Evolutionary conservation across 2,113 vertebrate species (phyloP).

Genomic region (Carollia perspicillata): DNA sequence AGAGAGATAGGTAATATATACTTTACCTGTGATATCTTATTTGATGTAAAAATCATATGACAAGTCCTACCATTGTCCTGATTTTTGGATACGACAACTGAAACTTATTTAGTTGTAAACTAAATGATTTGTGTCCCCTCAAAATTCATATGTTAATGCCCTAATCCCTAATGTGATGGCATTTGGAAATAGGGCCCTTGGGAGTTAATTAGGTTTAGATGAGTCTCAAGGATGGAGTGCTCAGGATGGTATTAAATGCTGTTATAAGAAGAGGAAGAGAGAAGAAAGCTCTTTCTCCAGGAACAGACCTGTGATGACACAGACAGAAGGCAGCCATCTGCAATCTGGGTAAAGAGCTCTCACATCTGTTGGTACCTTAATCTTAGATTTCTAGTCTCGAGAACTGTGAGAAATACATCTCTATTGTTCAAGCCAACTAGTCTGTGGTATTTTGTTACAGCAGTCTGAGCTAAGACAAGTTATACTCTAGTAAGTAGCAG

Average conservation of each 20-base stretch:
- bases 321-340: not conserved
- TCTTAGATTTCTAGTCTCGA: too few relatives aligned
- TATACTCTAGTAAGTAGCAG: not conserved
- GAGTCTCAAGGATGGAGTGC: not conserved
- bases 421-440: too few relatives aligned
- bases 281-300: not conserved
- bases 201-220: not conserved
- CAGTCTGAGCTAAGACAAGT: not conserved
- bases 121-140: not conserved
- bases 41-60: not conserved
- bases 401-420: too few relatives aligned
- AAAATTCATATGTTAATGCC: not conserved
- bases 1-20: not conserved
- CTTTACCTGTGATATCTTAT: not conserved
- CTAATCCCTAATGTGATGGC: not conserved
- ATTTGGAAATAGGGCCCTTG: not conserved
- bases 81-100: not conserved
- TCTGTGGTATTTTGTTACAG: too few relatives aligned
- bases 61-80: not conserved
- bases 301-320: not conserved
- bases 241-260: not conserved
- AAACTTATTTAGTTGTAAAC: not conserved
- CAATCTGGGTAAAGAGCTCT: not conserved
- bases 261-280: not conserved
- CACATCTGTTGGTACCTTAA: too few relatives aligned